Conservation (phyloP, 2,113 vertebrate species). For the Pterocles burchelli region DNA sequence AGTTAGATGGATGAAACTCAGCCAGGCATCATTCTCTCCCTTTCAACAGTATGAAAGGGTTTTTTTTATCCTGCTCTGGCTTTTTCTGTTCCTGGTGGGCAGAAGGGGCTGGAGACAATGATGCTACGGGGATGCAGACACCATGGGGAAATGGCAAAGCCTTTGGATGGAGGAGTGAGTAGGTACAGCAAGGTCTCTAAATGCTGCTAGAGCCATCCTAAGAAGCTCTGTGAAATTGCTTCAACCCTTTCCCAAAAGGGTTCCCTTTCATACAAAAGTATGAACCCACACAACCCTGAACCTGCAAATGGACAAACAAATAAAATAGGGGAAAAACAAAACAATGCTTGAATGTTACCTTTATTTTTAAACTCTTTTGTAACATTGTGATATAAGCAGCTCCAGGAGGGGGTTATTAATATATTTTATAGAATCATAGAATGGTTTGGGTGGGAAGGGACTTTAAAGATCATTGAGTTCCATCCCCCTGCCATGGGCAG, state of each 20-base stretch:
- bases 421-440: neutral
- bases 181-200: neutral
- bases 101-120: neutral
- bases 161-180: neutral
- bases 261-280: too few relatives aligned
- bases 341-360: neutral
- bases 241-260: neutral
- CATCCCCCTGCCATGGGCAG: too few relatives aligned
- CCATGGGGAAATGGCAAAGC: accelerated
- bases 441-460: too few relatives aligned
- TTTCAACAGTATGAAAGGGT: neutral
- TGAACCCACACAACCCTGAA: neutral
- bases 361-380: neutral
- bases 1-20: neutral
- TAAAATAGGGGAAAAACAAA: neutral
- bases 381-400: neutral
- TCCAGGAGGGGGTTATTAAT: neutral
- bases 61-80: neutral
- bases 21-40: neutral
- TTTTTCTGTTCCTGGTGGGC: neutral
- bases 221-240: neutral
- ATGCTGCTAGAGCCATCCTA: accelerated
- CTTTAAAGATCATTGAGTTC: too few relatives aligned
- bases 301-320: neutral
- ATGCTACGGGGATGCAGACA: neutral